These are phyloP conservation scores for Lycaon pictus DNA, from an alignment of 2,113 vertebrate genomes.

Conservation along the genomic window DNA sequence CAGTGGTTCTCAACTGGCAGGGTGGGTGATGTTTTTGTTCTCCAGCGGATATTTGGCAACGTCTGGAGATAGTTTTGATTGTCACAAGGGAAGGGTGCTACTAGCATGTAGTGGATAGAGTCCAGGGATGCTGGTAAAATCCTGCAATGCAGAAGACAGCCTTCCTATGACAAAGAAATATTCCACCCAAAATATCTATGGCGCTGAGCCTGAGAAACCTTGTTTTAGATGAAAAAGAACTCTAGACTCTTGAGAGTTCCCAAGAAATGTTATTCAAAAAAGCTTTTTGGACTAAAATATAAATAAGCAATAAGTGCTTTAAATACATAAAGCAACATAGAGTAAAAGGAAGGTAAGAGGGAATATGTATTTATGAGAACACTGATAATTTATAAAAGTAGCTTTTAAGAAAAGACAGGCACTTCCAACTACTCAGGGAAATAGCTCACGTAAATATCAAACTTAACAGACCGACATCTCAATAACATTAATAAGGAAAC, in stretches of 20 bases:
- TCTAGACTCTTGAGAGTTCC: background rate
- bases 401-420: background rate
- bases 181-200: background rate
- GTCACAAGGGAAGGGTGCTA: background rate
- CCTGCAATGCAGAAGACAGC: background rate
- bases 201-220: background rate
- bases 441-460: background rate
- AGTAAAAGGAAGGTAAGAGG: background rate
- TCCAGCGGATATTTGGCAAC: background rate
- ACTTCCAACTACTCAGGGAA: background rate
- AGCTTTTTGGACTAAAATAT: background rate
- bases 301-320: background rate
- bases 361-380: constrained; percentile 11
- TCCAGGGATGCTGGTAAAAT: background rate
- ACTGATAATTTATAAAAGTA: background rate
- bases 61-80: background rate
- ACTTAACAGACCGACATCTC: background rate
- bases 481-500: background rate
- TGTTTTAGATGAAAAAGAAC: background rate
- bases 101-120: background rate
- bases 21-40: background rate
- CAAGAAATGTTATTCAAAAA: background rate
- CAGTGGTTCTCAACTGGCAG: background rate
- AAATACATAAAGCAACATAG: background rate
- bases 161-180: background rate